Evolutionary conservation across 2,113 vertebrate species (phyloP), one percentile per base, ranked within the genome.

Genomic region (Globicephala melas): DNA sequence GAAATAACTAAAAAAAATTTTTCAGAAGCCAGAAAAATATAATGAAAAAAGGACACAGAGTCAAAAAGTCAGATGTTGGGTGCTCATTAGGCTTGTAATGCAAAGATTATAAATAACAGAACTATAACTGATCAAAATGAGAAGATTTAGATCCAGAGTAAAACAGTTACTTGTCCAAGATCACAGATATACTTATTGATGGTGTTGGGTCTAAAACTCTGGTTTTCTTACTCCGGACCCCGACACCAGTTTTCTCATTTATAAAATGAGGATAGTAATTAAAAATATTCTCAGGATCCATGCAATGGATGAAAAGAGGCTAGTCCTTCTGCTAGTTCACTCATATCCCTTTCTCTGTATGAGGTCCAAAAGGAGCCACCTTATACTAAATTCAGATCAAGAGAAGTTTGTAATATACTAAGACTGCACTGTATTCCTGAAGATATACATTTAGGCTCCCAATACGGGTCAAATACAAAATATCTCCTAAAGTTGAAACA

Each of bases 1-100:
- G 53, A 63, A 96, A 94, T 63, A 73, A 73, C 4, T 38, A 47
- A 55, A 88, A 73, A 44, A 62, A 58, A 23, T 76, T 58, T 71
- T 89, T 89, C 23, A 38, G 20, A 97, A 74, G 58, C 14, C 85
- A 95, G n/a, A 41, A 94, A 97, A 93, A 96, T 63, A 91, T 20
- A 86, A 81, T 53, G 60, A 93, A 67, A 91, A 91, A 88, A 76
- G 55, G 44, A 65, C 6, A 79, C 44, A 93, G 18, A 82, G 36
- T 91, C 15, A 79, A 55, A 79, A 97, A 88, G 58, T 60, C 25
- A 83, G 65, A 50, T 91, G 41, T 25, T 91, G 21, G 41, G 41
- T 96, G 94, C 5, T 76, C 73, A 93, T 47, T 68, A 86, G 25
- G 31, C 10, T 68, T 95, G 6, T 82, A 81, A 96, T 31, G 33